Percentiles rank a stretch among this genome's conserved stretches.
phyloP scores from a whole-genome alignment of 2,113 vertebrate species.

The Leuciscus idus region DNA sequence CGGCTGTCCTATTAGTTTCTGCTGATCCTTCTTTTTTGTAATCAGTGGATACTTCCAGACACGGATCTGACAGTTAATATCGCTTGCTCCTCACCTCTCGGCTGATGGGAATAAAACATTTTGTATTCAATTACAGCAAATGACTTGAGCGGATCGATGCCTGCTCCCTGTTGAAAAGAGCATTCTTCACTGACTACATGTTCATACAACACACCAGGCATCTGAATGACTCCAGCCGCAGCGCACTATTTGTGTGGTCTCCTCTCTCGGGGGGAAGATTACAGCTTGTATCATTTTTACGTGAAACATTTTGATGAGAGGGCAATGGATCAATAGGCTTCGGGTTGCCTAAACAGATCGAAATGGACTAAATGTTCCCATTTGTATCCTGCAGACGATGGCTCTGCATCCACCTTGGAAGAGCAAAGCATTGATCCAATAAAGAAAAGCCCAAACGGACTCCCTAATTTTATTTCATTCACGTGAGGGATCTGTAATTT shows the following conservation, averaged over 20 bases:
- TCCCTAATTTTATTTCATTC: conserved; percentile 60
- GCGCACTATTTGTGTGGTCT: background rate
- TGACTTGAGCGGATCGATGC: conserved; percentile 41
- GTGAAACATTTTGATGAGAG: conserved; percentile 70
- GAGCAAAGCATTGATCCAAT: conserved; percentile 71
- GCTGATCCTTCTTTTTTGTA: conserved; percentile 15
- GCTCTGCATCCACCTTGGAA: conserved; percentile 62
- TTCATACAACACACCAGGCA: conserved; percentile 53
- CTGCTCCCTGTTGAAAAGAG: conserved; percentile 49
- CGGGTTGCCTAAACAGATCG: conserved; percentile 65
- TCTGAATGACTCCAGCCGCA: conserved; percentile 23
- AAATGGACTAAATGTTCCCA: conserved; percentile 67
- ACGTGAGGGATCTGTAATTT: conserved; percentile 62
- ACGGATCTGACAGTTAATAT: conserved; percentile 39
- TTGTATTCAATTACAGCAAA: conserved; percentile 46
- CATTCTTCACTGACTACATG: conserved; percentile 47
- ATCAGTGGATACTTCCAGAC: conserved; percentile 29
- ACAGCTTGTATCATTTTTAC: conserved; percentile 67
- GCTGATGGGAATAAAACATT: conserved; percentile 43
- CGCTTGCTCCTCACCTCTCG: conserved; percentile 12
- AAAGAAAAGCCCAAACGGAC: conserved; percentile 51
- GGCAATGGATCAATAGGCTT: conserved; percentile 65
- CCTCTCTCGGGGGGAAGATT: conserved; percentile 62
- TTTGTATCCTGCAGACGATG: conserved; percentile 71
- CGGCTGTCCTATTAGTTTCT: conserved; percentile 9